Evolutionary conservation across 2,888 invertebrate genomes (phyloP).

Genomic region (Pyrrhia umbra): DNA sequence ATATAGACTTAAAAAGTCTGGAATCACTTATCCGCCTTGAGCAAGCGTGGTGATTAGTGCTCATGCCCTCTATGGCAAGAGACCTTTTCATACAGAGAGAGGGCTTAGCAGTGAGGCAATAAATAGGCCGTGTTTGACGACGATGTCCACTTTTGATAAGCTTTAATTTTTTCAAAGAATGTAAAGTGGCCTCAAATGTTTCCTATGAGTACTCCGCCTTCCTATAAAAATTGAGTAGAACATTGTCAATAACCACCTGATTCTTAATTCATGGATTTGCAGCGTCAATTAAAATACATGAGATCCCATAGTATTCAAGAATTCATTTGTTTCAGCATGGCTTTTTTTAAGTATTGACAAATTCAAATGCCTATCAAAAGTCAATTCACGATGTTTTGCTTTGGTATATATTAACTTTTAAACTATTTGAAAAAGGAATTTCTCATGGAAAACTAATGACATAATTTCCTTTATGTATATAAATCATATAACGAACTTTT

Average conservation of each 20-base stretch:
- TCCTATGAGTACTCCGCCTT: background rate
- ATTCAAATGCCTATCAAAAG: background rate
- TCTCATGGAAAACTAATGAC: too few relatives aligned
- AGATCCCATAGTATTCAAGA: background rate
- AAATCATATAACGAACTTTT: constrained; percentile 20
- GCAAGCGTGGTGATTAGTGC: too few relatives aligned
- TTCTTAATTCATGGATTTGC: background rate
- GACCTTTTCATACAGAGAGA: too few relatives aligned
- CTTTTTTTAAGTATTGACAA: background rate
- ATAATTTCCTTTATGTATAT: background rate
- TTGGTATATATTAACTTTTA: background rate
- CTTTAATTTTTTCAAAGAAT: background rate
- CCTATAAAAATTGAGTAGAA: background rate
- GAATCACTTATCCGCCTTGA: too few relatives aligned
- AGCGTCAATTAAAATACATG: background rate
- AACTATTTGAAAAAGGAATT: too few relatives aligned
- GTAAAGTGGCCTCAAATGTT: background rate
- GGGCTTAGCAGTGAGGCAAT: too few relatives aligned
- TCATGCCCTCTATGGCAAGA: too few relatives aligned
- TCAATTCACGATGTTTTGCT: background rate
- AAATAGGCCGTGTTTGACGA: too few relatives aligned
- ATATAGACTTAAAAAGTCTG: too few relatives aligned
- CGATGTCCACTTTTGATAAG: too few relatives aligned
- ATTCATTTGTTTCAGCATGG: background rate
- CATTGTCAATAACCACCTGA: background rate